Evolutionary conservation across 37 sponge, comb jelly and placozoan genomes (phyloP).

Genomic region (Tethya wilhelma): DNA sequence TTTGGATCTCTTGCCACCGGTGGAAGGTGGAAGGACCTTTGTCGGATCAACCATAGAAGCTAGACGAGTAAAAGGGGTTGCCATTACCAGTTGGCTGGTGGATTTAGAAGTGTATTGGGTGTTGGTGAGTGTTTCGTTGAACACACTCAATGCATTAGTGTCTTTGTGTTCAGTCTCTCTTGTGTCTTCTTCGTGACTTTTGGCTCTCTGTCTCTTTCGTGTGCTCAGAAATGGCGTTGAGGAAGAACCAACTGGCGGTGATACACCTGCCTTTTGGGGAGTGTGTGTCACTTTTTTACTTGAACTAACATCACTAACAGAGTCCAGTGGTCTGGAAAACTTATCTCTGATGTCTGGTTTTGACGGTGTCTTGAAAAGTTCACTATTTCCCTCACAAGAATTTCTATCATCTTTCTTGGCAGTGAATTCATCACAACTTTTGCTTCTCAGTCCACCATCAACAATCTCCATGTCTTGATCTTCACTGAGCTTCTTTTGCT

Average conservation of each 20-base stretch:
- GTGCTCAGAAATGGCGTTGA: constrained; percentile 31
- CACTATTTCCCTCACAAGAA: background rate
- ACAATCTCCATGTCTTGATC: background rate
- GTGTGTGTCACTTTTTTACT: background rate
- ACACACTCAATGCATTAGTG: background rate
- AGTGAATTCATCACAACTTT: background rate
- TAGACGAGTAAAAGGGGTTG: constrained; percentile 19
- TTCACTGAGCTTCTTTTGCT: background rate
- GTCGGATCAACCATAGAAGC: background rate
- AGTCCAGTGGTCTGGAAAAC: background rate
- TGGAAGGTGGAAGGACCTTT: background rate
- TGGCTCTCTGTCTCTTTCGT: constrained; percentile 2
- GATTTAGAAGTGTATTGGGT: background rate
- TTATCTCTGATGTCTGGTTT: background rate
- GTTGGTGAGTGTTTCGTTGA: background rate
- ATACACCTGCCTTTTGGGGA: background rate
- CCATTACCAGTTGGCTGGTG: background rate
- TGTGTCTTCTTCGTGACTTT: background rate
- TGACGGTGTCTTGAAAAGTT: background rate
- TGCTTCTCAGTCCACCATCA: background rate
- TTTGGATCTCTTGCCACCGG: constrained; percentile 37
- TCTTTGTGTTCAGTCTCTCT: background rate
- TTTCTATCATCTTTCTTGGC: background rate
- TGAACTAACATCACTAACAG: background rate
- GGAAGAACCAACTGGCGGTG: no score